These are phyloP conservation scores for Tadarida brasiliensis DNA, from an alignment of 2,797 vertebrate species.

Conservation along the genomic window DNA sequence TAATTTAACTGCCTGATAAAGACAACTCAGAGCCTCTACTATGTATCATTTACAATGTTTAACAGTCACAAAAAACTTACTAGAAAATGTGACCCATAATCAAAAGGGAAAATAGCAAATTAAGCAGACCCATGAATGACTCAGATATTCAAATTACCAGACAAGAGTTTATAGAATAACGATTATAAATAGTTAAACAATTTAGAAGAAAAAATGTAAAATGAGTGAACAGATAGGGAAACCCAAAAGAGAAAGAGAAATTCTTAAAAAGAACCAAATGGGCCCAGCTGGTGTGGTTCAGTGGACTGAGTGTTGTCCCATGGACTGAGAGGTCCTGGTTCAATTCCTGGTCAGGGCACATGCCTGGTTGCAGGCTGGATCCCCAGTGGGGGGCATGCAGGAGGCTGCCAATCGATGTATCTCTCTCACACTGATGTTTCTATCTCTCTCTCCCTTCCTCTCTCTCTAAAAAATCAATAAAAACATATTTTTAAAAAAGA, in stretches of 20 bases:
- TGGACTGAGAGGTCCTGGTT: too few relatives aligned
- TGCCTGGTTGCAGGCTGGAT: too few relatives aligned
- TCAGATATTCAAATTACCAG: neutral
- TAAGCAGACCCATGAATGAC: neutral
- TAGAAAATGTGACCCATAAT: neutral
- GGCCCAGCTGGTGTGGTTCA: too few relatives aligned
- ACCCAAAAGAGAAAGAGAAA: neutral
- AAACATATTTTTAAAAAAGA: neutral
- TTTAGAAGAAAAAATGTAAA: neutral
- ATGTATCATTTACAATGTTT: neutral
- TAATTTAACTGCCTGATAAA: neutral
- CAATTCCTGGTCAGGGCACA: too few relatives aligned
- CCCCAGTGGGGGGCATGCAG: too few relatives aligned
- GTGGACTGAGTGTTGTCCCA: too few relatives aligned
- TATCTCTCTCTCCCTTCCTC: too few relatives aligned
- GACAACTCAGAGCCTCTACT: neutral
- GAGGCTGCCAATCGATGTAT: too few relatives aligned
- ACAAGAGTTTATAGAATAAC: neutral
- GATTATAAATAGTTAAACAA: neutral
- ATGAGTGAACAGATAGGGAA: neutral
- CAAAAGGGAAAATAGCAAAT: neutral
- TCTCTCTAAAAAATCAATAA: too few relatives aligned
- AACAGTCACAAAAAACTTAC: neutral
- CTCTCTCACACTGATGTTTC: too few relatives aligned
- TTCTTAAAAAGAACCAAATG: neutral